A percentile compares a stretch with the other conserved stretches of the same genome.
Evolutionary conservation across 2,888 invertebrate genomes (phyloP).

Genomic region (Cybosia mesomella): DNA sequence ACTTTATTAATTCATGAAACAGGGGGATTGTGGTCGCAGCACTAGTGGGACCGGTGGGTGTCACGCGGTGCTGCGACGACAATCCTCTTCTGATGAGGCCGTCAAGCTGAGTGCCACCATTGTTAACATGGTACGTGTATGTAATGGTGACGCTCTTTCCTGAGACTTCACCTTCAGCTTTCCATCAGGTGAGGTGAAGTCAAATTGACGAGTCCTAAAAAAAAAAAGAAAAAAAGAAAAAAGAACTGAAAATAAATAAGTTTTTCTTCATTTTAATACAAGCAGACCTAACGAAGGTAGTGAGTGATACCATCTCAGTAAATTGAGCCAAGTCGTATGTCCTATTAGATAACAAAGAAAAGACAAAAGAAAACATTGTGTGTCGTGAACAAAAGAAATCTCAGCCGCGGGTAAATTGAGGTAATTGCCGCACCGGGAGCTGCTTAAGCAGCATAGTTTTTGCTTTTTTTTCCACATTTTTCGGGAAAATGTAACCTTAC

Average conservation of each 20-base stretch:
- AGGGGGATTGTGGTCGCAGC: no score
- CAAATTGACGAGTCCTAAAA: no score
- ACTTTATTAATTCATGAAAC: no score
- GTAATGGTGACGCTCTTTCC: no score
- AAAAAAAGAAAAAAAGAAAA: no score
- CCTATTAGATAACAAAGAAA: slow-evolving; percentile 39
- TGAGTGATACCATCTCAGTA: not conserved
- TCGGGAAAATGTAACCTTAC: not conserved
- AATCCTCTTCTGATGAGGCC: no score
- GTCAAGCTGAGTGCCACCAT: no score
- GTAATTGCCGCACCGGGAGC: slow-evolving; percentile 13
- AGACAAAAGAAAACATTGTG: slow-evolving; percentile 42
- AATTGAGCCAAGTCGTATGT: slow-evolving; percentile 10
- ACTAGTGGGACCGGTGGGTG: no score
- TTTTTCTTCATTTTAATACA: not conserved
- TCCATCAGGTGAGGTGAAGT: no score
- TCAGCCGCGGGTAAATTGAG: slow-evolving; percentile 15
- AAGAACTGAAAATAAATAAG: not conserved
- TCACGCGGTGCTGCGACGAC: no score
- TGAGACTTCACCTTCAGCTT: no score
- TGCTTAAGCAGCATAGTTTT: not conserved
- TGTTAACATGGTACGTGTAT: no score
- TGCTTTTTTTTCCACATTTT: not conserved
- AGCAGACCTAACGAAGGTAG: not conserved
- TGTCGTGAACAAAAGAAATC: slow-evolving; percentile 38